Evolutionary conservation across 2,888 invertebrate species (phyloP).

Genomic region (Ferdinandea cuprea): DNA sequence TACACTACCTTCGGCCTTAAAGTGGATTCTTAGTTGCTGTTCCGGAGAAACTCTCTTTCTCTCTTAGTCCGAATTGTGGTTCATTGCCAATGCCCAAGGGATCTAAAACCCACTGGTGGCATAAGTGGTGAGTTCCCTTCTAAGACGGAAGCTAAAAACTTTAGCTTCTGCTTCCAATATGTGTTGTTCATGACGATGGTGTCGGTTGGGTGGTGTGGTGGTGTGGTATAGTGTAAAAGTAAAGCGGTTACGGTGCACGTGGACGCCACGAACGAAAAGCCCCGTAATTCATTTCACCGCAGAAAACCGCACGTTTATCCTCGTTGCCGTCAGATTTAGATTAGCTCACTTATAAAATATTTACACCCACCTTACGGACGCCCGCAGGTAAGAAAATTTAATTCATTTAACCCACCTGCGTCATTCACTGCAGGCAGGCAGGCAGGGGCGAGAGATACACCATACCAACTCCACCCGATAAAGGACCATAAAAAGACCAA

Average conservation of each 20-base stretch:
- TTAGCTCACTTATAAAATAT: constrained; percentile 74
- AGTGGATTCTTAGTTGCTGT: constrained; percentile 21
- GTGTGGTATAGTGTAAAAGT: constrained; percentile 2
- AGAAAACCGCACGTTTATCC: constrained; percentile 74
- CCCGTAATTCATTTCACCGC: constrained; percentile 68
- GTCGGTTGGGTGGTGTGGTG: background rate
- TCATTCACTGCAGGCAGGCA: constrained; percentile 17
- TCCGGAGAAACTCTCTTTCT: background rate
- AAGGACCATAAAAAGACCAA: constrained; percentile 74
- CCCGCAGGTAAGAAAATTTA: constrained; percentile 60
- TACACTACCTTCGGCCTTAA: constrained; percentile 24
- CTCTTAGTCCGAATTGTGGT: constrained; percentile 48
- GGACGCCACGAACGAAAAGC: constrained; percentile 29
- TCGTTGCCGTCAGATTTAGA: constrained; percentile 75
- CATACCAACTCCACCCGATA: constrained; percentile 30
- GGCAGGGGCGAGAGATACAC: no score
- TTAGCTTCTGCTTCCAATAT: constrained; percentile 59
- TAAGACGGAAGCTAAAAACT: constrained; percentile 54
- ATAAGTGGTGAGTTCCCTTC: constrained; percentile 34
- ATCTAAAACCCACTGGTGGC: constrained; percentile 8
- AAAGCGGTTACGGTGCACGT: constrained; percentile 20
- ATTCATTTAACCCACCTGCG: constrained; percentile 74
- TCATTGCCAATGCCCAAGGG: constrained; percentile 46
- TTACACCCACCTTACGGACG: constrained; percentile 51
- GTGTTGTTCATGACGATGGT: constrained; percentile 33